Percentiles rank a stretch among this genome's conserved stretches.
phyloP scores from a whole-genome alignment of 2,888 invertebrate genomes.

The Polydesmus complanatus region DNA sequence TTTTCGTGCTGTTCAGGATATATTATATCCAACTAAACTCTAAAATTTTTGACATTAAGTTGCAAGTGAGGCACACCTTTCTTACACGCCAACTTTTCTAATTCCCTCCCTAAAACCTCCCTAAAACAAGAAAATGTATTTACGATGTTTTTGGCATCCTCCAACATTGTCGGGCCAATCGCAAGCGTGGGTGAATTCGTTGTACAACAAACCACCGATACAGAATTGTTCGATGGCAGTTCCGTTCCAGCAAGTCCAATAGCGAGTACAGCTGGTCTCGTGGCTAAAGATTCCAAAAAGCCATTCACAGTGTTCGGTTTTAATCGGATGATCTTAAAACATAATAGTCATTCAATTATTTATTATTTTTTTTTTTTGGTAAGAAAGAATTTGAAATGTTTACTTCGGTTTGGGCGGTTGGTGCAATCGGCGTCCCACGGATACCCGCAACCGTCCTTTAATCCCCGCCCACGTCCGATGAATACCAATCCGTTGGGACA shows the following conservation, averaged over 20 bases:
- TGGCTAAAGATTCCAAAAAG: slow-evolving; percentile 85
- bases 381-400: slow-evolving; percentile 18
- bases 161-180: slow-evolving; percentile 91
- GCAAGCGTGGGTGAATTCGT: slow-evolving; percentile 77
- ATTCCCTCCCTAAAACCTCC: no score
- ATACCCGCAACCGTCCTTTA: slow-evolving; percentile 29
- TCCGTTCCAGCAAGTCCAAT: slow-evolving; percentile 92
- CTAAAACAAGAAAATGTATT: no score
- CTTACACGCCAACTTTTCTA: no score
- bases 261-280: slow-evolving; percentile 81
- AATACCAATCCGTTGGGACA: slow-evolving; percentile 31
- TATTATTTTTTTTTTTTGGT: slow-evolving; percentile 17
- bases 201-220: slow-evolving; percentile 78
- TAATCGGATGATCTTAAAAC: slow-evolving; percentile 57
- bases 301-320: slow-evolving; percentile 81
- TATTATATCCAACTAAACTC: no score
- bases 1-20: background rate
- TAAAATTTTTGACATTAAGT: no score
- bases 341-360: background rate
- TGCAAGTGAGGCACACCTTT: no score
- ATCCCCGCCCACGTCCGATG: slow-evolving; percentile 24
- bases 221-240: slow-evolving; percentile 83
- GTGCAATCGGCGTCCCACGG: slow-evolving; percentile 30
- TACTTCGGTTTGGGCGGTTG: slow-evolving; percentile 27
- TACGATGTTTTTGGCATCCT: slow-evolving; percentile 86